These are phyloP conservation scores for Heliothis virescens DNA, from an alignment of 1,140 invertebrate genomes.

Conservation along the genomic window DNA sequence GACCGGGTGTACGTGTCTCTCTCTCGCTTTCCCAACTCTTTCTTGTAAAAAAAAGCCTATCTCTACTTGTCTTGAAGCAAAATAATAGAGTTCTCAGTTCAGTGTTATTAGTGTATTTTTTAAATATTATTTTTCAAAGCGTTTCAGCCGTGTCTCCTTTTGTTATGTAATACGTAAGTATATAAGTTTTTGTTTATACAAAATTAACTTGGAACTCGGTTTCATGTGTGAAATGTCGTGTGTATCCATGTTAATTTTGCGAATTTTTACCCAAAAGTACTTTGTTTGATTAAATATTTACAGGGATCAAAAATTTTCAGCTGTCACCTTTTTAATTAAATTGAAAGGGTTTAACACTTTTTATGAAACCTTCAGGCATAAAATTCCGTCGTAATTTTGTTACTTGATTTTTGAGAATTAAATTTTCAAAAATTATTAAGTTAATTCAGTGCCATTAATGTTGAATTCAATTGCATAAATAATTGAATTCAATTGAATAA, in stretches of 20 bases:
- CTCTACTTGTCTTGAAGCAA: conserved; percentile 26
- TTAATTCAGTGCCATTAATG: not conserved
- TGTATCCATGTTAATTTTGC: conserved; percentile 2
- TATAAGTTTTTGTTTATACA: conserved; percentile 37
- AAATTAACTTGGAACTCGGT: not conserved
- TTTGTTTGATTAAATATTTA: conserved; percentile 25
- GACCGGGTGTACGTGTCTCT: conserved; percentile 2
- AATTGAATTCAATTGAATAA: not conserved
- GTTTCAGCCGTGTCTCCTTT: not conserved
- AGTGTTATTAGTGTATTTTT: conserved; percentile 22
- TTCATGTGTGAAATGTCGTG: conserved; percentile 4
- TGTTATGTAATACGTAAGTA: conserved; percentile 34
- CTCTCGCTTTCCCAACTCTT: conserved; percentile 34
- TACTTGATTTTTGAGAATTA: not conserved
- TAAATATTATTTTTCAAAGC: not conserved
- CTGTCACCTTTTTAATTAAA: conserved; percentile 2
- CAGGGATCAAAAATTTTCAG: conserved; percentile 5
- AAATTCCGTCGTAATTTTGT: not conserved
- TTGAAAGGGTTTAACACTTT: not conserved
- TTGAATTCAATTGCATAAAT: not conserved
- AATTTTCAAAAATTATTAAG: not conserved
- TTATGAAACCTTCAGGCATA: not conserved
- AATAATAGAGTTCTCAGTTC: conserved; percentile 2
- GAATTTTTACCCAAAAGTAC: conserved; percentile 17
- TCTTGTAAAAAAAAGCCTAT: conserved; percentile 36